Conservation (phyloP, 2,888 invertebrate genomes). For the Stenichneumon culpator region DNA sequence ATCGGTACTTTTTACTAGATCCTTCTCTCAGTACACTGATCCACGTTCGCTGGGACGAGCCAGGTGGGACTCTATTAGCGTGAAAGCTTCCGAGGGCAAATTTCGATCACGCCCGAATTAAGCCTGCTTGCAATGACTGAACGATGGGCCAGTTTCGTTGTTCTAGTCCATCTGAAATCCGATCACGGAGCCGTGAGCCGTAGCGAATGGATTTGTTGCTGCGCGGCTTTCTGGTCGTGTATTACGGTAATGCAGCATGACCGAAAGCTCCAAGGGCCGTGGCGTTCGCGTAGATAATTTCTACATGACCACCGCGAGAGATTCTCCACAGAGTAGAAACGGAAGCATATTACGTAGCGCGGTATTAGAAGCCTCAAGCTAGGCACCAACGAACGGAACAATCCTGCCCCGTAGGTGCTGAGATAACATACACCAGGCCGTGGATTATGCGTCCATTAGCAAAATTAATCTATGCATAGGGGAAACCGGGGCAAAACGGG, state of each 20-base stretch:
- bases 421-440: background rate
- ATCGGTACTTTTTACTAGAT: no score
- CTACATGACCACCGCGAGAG: background rate
- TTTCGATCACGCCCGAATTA: background rate
- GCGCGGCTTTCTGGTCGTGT: background rate
- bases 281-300: background rate
- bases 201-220: background rate
- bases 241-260: background rate
- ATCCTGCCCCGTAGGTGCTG: background rate
- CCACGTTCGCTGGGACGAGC: background rate
- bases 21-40: no score
- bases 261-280: background rate
- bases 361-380: background rate
- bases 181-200: background rate
- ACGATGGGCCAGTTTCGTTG: background rate
- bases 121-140: background rate
- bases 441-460: background rate
- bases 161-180: constrained; percentile 2
- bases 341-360: background rate
- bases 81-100: background rate
- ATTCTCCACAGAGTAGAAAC: background rate
- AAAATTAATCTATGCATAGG: background rate
- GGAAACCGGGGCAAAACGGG: no score
- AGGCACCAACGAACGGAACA: background rate
- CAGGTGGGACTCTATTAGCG: background rate